Base-by-base conservation (phyloP, 2,797 vertebrate genomes). In the Neosalanx taihuensis region DNA sequence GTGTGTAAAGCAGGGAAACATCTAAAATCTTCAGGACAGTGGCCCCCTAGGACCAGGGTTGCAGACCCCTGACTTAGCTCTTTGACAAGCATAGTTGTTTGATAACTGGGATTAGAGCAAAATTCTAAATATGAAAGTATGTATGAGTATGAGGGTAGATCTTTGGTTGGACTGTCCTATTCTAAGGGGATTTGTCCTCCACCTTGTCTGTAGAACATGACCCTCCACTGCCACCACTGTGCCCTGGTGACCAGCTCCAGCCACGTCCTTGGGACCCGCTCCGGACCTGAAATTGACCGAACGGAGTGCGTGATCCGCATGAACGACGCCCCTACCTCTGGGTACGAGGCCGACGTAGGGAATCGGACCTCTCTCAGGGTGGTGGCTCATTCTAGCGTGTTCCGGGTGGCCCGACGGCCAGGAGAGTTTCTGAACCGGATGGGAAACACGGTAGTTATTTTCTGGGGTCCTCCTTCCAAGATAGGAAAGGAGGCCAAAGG, bases 361-460 rank as follows among this genome's bases (percentile, higher is more conserved):
- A 95, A 94, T 79, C 94, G 94, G 76, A 99, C 97, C 71, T 94
- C 92, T 3, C 90, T 98, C 83, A 94, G 97, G 0, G 94, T 99
- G 4, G 95, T 99, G 6, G 97, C 97, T 30, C 97, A 99, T 77
- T 96, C 97, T 86, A 99, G 98, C n/a, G 88, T 99, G 33, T 95
- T 94, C 90, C 91, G 95, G 0, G 94, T 99, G 76, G 87, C 96
- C 67, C 93, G 93, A 57, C 90, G 87, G 79, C 95, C 96, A 0
- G 92, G 92, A 12, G 97, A 99, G 80, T 97, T 97, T 0, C 88
- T 99, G 63, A 95, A 93, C 77, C 91, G 86, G 70, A 89, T 92
- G 0, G 91, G 90, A 0, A 92, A 93, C 61, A 91, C 93, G 0
- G 78, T 93, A 41, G 85, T 99, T 73, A 92, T 99, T 77, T 99